Evolutionary conservation across 2,888 invertebrate species (phyloP), one percentile per base, ranked within the genome.

Genomic region (Invenusta paracnida): DNA sequence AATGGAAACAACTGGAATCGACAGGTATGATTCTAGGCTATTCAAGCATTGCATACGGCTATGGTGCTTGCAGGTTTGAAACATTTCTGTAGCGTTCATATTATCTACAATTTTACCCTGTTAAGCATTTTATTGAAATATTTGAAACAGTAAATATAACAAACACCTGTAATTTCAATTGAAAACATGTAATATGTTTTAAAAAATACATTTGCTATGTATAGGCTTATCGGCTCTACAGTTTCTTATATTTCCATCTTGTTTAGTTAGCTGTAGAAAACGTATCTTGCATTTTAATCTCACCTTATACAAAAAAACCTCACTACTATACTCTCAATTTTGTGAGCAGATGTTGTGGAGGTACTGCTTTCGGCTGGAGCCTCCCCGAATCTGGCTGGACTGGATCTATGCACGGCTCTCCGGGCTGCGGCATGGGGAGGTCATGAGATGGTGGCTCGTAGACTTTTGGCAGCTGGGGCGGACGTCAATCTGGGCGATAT

Each of bases 361-460:
- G 89, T 89, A n/a, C 88, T 91, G 29, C 88, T 91, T 82, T 5
- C 17, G 30, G 29, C 28, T n/a, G 81, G 66, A 2, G 81, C 81
- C 0, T 31, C 67, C 27, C 73, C 73, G 13, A 73, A 86, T 30
- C 73, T 86, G 17, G 73, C 86, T 90, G 17, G 96, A 96, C 0
- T 97, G 30, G 96, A 96, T 90, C 96, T 95, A 23, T 93, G 97
- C 88, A 97, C 97, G 0, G 96, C 97, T 0, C 93, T 97, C 79
- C 95, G 97, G 88, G 97, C 97, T 0, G 92, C 93, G 0, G 96
- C 97, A 25, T 93, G 92, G 92, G 92, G 92, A 29, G 92, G 92
- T 0, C 92, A 93, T 88, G 92, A 92, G 81, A 92, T 92, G 85
- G 91, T 92, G 66, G 93, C 96, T 29, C 94, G 95, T 87, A 94